Base-by-base conservation (phyloP, 1,140 invertebrate genomes). In the Phenacoccus solenopsis region DNA sequence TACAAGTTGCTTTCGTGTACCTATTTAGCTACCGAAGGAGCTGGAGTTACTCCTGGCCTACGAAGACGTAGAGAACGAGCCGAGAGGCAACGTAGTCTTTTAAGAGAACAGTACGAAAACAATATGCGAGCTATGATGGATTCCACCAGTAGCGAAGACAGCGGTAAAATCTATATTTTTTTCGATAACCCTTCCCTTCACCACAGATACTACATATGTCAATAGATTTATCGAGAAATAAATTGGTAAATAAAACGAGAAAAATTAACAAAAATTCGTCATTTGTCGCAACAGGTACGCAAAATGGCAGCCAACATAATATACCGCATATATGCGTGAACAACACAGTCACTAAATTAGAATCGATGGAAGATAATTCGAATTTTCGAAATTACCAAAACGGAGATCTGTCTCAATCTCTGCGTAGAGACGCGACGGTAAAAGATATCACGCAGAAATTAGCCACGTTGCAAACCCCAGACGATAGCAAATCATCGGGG, bases 371-470 rank as follows among this genome's bases (percentile, higher is more conserved):
- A 25, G 38, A 22, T 25, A 12, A 1, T 4, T 21, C 24, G 30
- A 22, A 13, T 3, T 21, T 16, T 10, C 13, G 20, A 10, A 24
- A 22, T 30, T 57, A 70, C 28, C 38, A 61, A 57, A 28, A 59
- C 21, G 35, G 38, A 24, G 38, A 56, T 25, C 22, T n/a, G 71
- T 69, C 16, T 49, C 68, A 12, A 7, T 69, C 32, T 38, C 69
- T 35, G 67, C 69, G 24, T 77, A 81, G 86, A 68, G 89, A 92
- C 78, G 87, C 88, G 74, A 90, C 89, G 28, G 90, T 93, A 25
- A 91, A 90, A 80, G 90, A 93, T 81, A 80, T 94, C 70, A 91
- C 90, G 28, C 90, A 92, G 77, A 90, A 90, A 79, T 79, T 94
- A 73, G 86, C 76, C 22, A 90, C 84, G 67, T 79, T 87, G 30